Base-by-base conservation (phyloP, 2,888 invertebrate genomes). In the Drosophila leonis region DNA sequence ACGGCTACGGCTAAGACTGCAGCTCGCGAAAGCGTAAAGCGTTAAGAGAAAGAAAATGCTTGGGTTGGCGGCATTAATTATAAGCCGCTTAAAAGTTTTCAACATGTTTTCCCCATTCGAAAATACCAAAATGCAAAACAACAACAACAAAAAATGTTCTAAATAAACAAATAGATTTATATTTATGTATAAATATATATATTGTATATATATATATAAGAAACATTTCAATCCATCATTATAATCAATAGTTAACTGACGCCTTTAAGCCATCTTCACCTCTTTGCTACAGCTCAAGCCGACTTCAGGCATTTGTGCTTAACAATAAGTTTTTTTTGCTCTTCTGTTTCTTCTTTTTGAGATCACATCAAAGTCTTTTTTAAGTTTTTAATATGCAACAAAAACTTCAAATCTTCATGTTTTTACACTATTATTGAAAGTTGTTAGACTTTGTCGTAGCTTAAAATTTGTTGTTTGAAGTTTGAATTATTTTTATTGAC, bases 61-160 rank as follows among this genome's bases (percentile, higher is more conserved):
- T 15, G 51, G 35, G 49, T 49, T 74, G 71, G 73, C 81, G 88
- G 85, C 87, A 89, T 84, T 91, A 83, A 87, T 87, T 87, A 90
- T 89, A 89, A 89, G 80, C 90, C 80, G 91, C 89, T 89, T 89
- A 89, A 84, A 90, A 89, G 90, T 90, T 82, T 82, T 82, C 88
- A 90, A 84, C 89, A 89, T 90, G 89, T 90, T 90, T 88, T 77
- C 59, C 65, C 61, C 67, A 75, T 33, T 56, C 63, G 67, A 65
- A 72, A 62, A 57, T 59, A 62, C 52, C 48, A 12, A 68, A 51
- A 57, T 52, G 51, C 51, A 35, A 51, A 51, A 33, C 51, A 71
- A 63, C 37, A 65, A n/a, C 42, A 15, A 24, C 24, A 56, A 31
- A 12, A 41, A 42, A 48, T 29, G 35, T 24, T 51, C 60, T 41